Base-by-base conservation (phyloP, 2,888 invertebrate genomes). In the Eupithecia exiguata region DNA sequence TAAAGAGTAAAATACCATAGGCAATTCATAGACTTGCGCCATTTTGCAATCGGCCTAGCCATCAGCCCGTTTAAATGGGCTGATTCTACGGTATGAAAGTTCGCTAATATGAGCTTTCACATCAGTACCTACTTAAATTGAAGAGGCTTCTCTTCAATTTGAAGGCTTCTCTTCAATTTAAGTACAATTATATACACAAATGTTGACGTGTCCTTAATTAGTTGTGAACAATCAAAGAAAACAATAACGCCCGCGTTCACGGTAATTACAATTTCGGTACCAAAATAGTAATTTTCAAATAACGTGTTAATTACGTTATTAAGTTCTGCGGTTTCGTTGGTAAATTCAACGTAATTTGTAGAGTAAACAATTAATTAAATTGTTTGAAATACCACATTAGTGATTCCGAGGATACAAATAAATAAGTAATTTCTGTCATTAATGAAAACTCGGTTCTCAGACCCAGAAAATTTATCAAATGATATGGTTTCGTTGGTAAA, bases 141-240 rank as follows among this genome's bases (percentile, higher is more conserved):
- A 53, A 10, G 49, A 53, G 49, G 49, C 49, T 53, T 53, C 49
- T 30, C 61, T 30, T 61, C 62, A 62, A 30, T 30, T 61, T 3
- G n/a, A n/a, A 53, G 49, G 49, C 49, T 53, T 53, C 49, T 30
- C 61, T 30, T 61, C 62, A 62, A 30, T 30, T 61, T 3, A 62
- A 35, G 18, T 80, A 80, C 69, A 76, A 78, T 74, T 79, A 72
- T 74, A 68, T 72, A 78, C 70, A 80, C 76, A 81, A 80, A 74
- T 81, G 80, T 79, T 79, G 75, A 80, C 77, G 58, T 68, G 79
- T 76, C 73, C 76, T 70, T 78, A 79, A 77, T 80, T 83, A 83
- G 81, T 84, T 81, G 75, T 72, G 76, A 80, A 80, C 77, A 82
- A 74, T 69, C 74, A 74, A 21, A 46, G 71, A 71, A 35, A 62